Conservation (phyloP, 1,140 invertebrate genomes). For the Lepidurus couesii region DNA sequence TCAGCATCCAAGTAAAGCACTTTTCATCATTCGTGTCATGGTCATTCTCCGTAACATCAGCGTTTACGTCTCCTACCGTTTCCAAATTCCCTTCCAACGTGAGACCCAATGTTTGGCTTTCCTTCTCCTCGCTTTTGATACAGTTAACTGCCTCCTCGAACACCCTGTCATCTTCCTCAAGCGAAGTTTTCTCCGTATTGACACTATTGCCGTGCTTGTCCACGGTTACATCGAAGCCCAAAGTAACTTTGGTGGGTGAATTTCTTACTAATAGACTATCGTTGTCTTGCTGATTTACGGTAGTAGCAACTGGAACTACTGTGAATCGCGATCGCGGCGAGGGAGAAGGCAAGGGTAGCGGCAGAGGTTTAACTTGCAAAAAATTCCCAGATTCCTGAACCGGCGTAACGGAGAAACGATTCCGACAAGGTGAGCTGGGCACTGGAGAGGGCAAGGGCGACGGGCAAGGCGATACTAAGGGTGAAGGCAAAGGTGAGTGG, state of each 20-base stretch:
- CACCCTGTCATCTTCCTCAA: neutral
- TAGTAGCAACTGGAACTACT: slow-evolving; percentile 25
- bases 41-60: neutral
- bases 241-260: slow-evolving; percentile 32
- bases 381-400: slow-evolving; percentile 49
- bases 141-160: neutral
- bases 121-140: neutral
- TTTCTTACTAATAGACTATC: slow-evolving; percentile 15
- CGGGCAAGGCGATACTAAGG: slow-evolving; percentile 41
- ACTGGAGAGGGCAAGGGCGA: slow-evolving; percentile 50
- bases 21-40: neutral
- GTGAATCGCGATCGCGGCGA: slow-evolving; percentile 32
- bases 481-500: slow-evolving; percentile 40
- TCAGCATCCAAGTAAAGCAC: neutral
- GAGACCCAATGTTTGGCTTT: neutral
- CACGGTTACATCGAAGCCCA: slow-evolving; percentile 31
- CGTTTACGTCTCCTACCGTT: neutral
- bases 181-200: neutral
- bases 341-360: slow-evolving; percentile 34
- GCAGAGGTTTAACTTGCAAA: slow-evolving; percentile 54
- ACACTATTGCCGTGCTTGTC: neutral
- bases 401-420: slow-evolving; percentile 43
- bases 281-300: neutral
- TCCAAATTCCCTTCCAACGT: neutral
- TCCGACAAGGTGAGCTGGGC: slow-evolving; percentile 53